Percentiles rank a stretch among this genome's conserved stretches.
Evolutionary conservation across 2,888 invertebrate genomes (phyloP).

Genomic region (Bombylius discolor): DNA sequence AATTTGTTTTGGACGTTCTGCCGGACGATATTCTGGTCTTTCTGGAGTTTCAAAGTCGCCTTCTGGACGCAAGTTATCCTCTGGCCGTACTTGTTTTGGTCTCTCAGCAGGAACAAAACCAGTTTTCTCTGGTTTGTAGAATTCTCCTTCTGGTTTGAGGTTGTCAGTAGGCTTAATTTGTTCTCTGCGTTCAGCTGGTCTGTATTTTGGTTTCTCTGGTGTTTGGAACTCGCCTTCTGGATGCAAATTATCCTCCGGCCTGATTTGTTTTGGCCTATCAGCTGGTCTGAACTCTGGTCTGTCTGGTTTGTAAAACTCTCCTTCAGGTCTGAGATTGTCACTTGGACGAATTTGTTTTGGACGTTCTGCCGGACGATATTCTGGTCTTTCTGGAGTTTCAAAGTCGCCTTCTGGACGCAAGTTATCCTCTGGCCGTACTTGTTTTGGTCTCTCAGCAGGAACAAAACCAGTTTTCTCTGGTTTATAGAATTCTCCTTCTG

Average conservation of each 20-base stretch:
- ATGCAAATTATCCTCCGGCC: conserved; percentile 37
- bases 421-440: conserved; percentile 34
- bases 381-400: conserved; percentile 35
- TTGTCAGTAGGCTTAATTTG: conserved; percentile 40
- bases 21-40: conserved; percentile 29
- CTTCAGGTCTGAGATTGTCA: conserved; percentile 45
- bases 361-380: conserved; percentile 30
- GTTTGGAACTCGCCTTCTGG: conserved; percentile 44
- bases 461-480: conserved; percentile 41
- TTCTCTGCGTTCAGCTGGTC: conserved; percentile 30
- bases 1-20: conserved; percentile 33
- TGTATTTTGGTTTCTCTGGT: conserved; percentile 33
- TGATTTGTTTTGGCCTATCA: conserved; percentile 24
- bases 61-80: conserved; percentile 37
- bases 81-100: conserved; percentile 30
- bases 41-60: conserved; percentile 40
- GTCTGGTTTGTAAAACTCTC: conserved; percentile 41
- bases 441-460: conserved; percentile 30
- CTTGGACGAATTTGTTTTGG: conserved; percentile 31
- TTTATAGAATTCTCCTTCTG: conserved; percentile 42
- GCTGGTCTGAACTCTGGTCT: no score
- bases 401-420: conserved; percentile 44
- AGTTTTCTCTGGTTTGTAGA: conserved; percentile 36
- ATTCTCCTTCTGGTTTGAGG: conserved; percentile 43
- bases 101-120: conserved; percentile 38